Base-by-base conservation (phyloP, 2,888 invertebrate genomes). In the Drosophila prostipennis region DNA sequence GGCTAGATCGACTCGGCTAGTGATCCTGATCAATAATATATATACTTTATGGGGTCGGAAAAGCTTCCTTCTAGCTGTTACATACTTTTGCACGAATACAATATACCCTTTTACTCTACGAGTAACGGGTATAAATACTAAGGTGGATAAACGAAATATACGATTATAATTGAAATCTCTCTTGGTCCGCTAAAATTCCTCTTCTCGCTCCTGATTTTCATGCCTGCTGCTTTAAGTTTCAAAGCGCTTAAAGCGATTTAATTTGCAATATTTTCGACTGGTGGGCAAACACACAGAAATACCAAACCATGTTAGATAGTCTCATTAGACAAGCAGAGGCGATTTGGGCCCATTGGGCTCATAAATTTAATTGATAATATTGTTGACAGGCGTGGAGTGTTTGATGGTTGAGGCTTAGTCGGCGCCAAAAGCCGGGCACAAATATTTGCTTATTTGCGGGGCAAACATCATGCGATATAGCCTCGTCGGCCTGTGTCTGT, bases 351-450 rank as follows among this genome's bases (percentile, higher is more conserved):
- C 46, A 36, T 45, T 60, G 63, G 36, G 73, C 60, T 53, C 78
- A 80, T 83, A 76, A 78, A 85, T 81, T 77, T 61, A 86, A 85
- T 85, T 85, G 81, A 85, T 87, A 87, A 89, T 78, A 80, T 67
- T 87, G 81, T 87, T 87, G 89, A 87, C 84, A 72, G 68, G 59
- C 49, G 26, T 26, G 40, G 73, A 54, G 64, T 65, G 71, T 39
- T 46, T 34, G 71, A 65, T 70, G 57, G 61, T 65, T 40, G 40
- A 39, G 63, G 72, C 63, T 70, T 70, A 56, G 71, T 16, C 29
- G 68, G 42, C 45, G 56, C 70, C 43, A 72, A 65, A 61, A 54
- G 70, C 56, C 65, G 26, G 34, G 36, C 58, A 72, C 68, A 78
- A 87, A 88, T 81, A 88, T 81, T 88, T 77, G 70, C 56, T 45